A percentile compares a stretch with the other conserved stretches of the same genome.
These are phyloP conservation scores for Muscicapa comitata DNA, from an alignment of 2,797 vertebrate species.

Conservation along the genomic window DNA sequence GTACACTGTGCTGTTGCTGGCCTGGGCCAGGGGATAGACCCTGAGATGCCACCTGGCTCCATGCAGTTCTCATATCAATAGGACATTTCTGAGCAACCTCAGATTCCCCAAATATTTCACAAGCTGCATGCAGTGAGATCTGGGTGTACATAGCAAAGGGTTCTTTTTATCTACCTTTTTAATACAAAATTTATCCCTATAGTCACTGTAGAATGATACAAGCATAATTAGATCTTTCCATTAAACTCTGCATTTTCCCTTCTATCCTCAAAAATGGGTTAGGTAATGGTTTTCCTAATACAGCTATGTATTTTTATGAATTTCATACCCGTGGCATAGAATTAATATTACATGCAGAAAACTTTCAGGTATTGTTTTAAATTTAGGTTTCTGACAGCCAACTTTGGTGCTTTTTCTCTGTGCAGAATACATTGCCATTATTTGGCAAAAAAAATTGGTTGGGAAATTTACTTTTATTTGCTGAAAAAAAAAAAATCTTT, in stretches of 20 bases:
- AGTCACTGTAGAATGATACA: neutral
- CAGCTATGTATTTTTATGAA: neutral
- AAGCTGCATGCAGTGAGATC: neutral
- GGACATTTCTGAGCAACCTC: neutral
- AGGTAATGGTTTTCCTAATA: neutral
- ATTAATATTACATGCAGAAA: neutral
- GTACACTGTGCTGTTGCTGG: neutral
- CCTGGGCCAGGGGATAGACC: neutral
- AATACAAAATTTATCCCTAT: neutral
- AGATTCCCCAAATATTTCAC: neutral
- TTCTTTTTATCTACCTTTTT: neutral
- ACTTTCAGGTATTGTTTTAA: neutral
- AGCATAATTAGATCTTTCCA: neutral
- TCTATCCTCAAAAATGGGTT: neutral
- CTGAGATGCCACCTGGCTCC: neutral
- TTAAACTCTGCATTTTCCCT: neutral
- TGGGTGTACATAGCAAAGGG: accelerated
- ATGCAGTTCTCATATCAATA: neutral
- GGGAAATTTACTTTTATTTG: neutral
- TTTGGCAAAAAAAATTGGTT: neutral
- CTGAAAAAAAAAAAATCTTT: neutral
- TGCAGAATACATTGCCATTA: neutral
- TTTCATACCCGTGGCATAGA: neutral
- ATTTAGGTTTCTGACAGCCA: neutral
- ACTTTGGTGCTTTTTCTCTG: neutral